A percentile compares a stretch with the other conserved stretches of the same genome.
Conservation (phyloP, 2,113 vertebrate genomes). For the Cervus canadensis region DNA sequence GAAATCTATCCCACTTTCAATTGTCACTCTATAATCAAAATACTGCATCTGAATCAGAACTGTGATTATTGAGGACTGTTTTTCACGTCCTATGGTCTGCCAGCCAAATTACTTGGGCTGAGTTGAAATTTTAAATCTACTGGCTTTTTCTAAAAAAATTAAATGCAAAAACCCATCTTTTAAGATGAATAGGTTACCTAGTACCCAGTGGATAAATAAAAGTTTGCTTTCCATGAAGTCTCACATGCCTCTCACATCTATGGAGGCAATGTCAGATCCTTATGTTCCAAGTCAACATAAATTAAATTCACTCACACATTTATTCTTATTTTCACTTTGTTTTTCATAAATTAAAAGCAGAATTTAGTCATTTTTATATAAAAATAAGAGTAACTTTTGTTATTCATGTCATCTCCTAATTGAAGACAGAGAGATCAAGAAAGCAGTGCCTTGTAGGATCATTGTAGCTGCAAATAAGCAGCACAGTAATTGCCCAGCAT, state of each 20-base stretch:
- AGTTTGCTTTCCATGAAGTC: neutral
- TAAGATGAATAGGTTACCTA: neutral
- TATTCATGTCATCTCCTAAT: neutral
- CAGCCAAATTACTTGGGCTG: conserved; percentile 47
- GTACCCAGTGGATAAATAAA: neutral
- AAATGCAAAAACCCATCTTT: neutral
- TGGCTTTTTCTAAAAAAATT: conserved; percentile 35
- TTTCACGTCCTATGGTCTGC: conserved; percentile 46
- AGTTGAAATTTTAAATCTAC: conserved; percentile 53
- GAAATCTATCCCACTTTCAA: conserved; percentile 55
- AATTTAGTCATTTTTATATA: neutral
- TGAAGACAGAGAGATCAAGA: neutral
- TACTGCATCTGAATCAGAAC: conserved; percentile 48
- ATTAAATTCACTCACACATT: neutral
- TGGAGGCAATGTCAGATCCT: neutral
- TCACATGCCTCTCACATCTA: neutral
- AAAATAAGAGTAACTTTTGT: neutral
- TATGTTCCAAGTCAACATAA: neutral
- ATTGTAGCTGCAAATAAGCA: neutral
- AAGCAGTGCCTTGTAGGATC: neutral
- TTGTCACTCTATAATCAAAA: conserved; percentile 62
- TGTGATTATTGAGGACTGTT: conserved; percentile 42
- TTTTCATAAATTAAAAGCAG: neutral
- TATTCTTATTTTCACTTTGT: neutral
- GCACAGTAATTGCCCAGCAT: neutral